Evolutionary conservation across 1,140 invertebrate genomes (phyloP), one percentile per base, ranked within the genome.

Genomic region (Listronotus oregonensis): DNA sequence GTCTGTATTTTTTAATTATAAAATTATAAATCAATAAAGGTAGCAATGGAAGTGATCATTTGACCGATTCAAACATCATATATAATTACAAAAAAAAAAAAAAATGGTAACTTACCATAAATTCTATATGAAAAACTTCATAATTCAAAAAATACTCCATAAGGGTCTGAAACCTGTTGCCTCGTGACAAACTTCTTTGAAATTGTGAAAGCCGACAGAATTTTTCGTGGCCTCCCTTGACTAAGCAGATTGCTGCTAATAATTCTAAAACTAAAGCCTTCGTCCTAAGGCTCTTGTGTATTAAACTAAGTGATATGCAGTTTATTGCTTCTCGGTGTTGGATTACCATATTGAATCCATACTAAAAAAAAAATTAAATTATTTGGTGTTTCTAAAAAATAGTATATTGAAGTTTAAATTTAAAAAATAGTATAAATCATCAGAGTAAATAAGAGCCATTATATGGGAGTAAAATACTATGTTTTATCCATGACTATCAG

Each of bases 311-410:
- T 4, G 97, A 96, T 75, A 99, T 98, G 80, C 95, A 97, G 80
- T 98, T 98, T 74, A 99, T 99, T 10, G 97, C 97, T 82, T 98
- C 93, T 49, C 91, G 86, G 77, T 99, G 96, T 78, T 96, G 93
- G 75, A 99, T 98, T 17, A 99, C 96, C 89, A 98, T 93, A 81
- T 98, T 99, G 81, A 99, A 98, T 49, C 97, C 97, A 81, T 97
- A 96, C 90, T 96, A 82, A 34, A 87, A 85, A 65, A 5, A 27
- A 27, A 27, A 27, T n/a, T n/a, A n/a, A n/a, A n/a, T n/a, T n/a
- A n/a, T n/a, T n/a, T n/a, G n/a, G n/a, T n/a, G n/a, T n/a, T n/a
- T n/a, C n/a, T n/a, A n/a, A n/a, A n/a, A n/a, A n/a, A n/a, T n/a
- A n/a, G n/a, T n/a, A n/a, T n/a, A n/a, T n/a, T n/a, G n/a, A n/a